A percentile compares a stretch with the other conserved stretches of the same genome.
phyloP scores from a whole-genome alignment of 2,888 invertebrate species.

The Ectemnius cavifrons region DNA sequence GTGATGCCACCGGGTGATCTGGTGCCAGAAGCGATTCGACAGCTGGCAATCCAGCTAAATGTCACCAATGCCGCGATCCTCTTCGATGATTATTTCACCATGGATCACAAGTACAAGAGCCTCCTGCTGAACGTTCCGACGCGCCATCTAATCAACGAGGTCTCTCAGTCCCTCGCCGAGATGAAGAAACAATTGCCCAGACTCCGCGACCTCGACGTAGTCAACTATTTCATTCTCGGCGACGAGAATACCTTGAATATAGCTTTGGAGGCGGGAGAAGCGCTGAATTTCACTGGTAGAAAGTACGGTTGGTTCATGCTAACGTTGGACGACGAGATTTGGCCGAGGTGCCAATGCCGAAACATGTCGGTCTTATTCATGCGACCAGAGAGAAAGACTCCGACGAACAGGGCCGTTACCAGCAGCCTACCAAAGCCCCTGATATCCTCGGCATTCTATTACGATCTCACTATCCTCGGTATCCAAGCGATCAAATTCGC shows the following conservation, averaged over 20 bases:
- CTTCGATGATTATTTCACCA: slow-evolving; percentile 92
- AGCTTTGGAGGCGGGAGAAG: slow-evolving; percentile 85
- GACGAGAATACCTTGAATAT: slow-evolving; percentile 85
- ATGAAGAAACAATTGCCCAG: slow-evolving; percentile 85
- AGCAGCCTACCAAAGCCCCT: slow-evolving; percentile 59
- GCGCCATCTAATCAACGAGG: slow-evolving; percentile 89
- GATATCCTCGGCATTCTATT: slow-evolving; percentile 86
- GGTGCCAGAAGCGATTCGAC: slow-evolving; percentile 89
- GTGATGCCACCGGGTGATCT: slow-evolving; percentile 91
- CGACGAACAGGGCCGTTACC: neutral
- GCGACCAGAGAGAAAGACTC: slow-evolving; percentile 80
- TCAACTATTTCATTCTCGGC: slow-evolving; percentile 93
- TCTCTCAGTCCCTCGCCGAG: slow-evolving; percentile 80
- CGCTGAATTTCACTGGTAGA: slow-evolving; percentile 87
- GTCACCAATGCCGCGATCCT: slow-evolving; percentile 95
- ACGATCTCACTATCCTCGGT: slow-evolving; percentile 82
- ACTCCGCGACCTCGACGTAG: slow-evolving; percentile 89
- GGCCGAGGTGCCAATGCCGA: slow-evolving; percentile 86
- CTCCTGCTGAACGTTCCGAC: slow-evolving; percentile 93
- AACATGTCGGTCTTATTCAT: slow-evolving; percentile 88
- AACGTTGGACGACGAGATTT: slow-evolving; percentile 85
- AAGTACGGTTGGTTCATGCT: slow-evolving; percentile 94
- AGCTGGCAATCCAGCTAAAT: slow-evolving; percentile 89
- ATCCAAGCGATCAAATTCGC: slow-evolving; percentile 70
- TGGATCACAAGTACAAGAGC: slow-evolving; percentile 96